A percentile compares a stretch with the other conserved stretches of the same genome.
Evolutionary conservation across 2,888 invertebrate species (phyloP).

Genomic region (Plutella xylostella): DNA sequence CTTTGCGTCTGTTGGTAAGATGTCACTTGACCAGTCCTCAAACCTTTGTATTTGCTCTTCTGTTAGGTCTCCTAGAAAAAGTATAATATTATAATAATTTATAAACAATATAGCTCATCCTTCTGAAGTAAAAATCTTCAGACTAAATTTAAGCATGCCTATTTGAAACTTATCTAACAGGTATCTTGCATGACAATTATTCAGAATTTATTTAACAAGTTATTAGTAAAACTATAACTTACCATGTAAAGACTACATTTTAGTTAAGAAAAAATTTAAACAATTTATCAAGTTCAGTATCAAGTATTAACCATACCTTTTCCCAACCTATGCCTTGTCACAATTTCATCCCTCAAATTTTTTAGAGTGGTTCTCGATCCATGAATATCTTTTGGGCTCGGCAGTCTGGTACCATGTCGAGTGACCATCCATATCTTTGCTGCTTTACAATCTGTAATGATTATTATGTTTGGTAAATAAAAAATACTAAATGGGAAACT

Average conservation of each 20-base stretch:
- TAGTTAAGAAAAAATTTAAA: too few species aligned
- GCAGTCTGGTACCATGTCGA: slow-evolving; percentile 84
- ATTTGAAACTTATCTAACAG: too few species aligned
- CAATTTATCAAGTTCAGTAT: too few species aligned
- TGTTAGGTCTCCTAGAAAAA: slow-evolving; percentile 42
- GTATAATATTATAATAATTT: background rate
- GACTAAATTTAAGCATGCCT: too few species aligned
- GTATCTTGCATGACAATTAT: too few species aligned
- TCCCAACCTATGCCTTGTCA: slow-evolving; percentile 55
- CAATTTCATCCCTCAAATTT: slow-evolving; percentile 62
- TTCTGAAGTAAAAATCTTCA: too few species aligned
- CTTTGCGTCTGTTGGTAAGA: slow-evolving; percentile 68
- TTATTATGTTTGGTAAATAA: too few species aligned
- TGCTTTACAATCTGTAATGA: slow-evolving; percentile 70
- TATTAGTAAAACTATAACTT: too few species aligned
- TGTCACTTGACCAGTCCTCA: slow-evolving; percentile 69
- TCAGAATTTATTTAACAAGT: too few species aligned
- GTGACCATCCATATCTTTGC: slow-evolving; percentile 80
- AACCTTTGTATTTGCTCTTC: slow-evolving; percentile 52
- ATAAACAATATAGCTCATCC: too few species aligned
- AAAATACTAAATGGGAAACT: too few species aligned
- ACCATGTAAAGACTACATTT: too few species aligned
- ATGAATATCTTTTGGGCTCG: slow-evolving; percentile 68
- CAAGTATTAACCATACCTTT: slow-evolving; percentile 52
- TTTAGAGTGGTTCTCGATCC: slow-evolving; percentile 64